Evolutionary conservation across 2,797 vertebrate genomes (phyloP), one percentile per base, ranked within the genome.

Genomic region (Catostomus latipinnis): DNA sequence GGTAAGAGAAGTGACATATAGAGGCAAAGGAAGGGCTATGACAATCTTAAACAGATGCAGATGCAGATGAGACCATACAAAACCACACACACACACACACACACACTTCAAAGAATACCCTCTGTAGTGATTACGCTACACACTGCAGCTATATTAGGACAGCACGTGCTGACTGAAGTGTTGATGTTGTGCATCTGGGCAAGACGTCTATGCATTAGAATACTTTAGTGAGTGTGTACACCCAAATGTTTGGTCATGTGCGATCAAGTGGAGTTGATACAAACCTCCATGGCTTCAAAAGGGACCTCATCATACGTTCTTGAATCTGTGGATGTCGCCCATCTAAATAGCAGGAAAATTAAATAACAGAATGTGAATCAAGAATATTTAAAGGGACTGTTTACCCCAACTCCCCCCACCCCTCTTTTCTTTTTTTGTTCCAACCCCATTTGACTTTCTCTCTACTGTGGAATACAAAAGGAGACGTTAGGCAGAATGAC

Each of bases 261-360:
- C n/a, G 18, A 56, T 16, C 9, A n/a, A 13, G 8, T n/a, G 11
- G 8, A 12, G 12, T 2, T 22, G 34, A 18, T 65, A 63, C 80
- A 75, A 34, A 86, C 85, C 83, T 83, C 56, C 9, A 54, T 87
- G 84, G 95, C 96, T 90, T 99, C 98, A 0, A 96, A 96, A 61
- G 97, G 94, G 34, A 99, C 97, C 0, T 99, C 97, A n/a, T 99
- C 97, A 0, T 99, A 99, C 12, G 95, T 95, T 0, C 90, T 93
- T 52, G 95, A 93, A 82, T 98, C 96, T 6, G 92, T 90, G 43
- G 88, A 95, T 0, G 90, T 76, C 12, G 76, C 80, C 86, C 86
- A 87, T 63, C 86, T 87, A n/a, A 67, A 85, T 11, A 56, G 69
- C 14, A 84, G 46, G 14, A 78, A 71, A 46, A 56, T 69, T 43